Evolutionary conservation across 1,140 invertebrate genomes (phyloP).

Genomic region (Nasonia longicornis): DNA sequence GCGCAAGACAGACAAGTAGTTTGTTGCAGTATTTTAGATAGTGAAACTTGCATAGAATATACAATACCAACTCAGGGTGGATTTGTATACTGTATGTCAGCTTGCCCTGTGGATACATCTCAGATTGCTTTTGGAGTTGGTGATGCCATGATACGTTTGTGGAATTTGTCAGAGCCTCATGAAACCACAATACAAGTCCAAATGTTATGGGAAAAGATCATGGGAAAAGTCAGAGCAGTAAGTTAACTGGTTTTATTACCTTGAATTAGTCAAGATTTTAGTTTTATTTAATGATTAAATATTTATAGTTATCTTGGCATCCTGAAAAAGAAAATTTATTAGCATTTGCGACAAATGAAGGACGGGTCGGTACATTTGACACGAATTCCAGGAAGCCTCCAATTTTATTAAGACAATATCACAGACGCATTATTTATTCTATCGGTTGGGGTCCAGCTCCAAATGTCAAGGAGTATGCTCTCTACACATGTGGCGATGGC

Average conservation of each 20-base stretch:
- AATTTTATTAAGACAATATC: constrained; percentile 62
- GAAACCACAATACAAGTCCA: constrained; percentile 68
- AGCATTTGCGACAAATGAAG: constrained; percentile 83
- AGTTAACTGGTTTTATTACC: constrained; percentile 51
- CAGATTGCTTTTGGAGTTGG: constrained; percentile 79
- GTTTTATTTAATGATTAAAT: constrained; percentile 8
- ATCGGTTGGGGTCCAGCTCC: constrained; percentile 67
- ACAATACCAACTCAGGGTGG: constrained; percentile 76
- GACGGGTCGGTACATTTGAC: constrained; percentile 73
- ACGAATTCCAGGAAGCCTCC: constrained; percentile 60
- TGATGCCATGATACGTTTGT: constrained; percentile 79
- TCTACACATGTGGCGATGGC: constrained; percentile 70
- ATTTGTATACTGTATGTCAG: constrained; percentile 74
- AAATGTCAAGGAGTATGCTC: constrained; percentile 52
- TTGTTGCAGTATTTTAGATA: constrained; percentile 69
- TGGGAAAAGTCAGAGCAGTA: constrained; percentile 78
- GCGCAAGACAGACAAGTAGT: constrained; percentile 76
- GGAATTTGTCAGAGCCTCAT: constrained; percentile 73
- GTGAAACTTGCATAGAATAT: constrained; percentile 60
- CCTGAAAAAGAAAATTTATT: constrained; percentile 79
- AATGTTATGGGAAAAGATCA: constrained; percentile 78
- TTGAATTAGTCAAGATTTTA: background rate
- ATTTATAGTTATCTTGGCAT: constrained; percentile 78
- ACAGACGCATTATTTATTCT: constrained; percentile 61
- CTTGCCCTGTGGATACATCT: constrained; percentile 78